These are phyloP conservation scores for Eumeta japonica DNA, from an alignment of 1,140 invertebrate species.

Conservation along the genomic window DNA sequence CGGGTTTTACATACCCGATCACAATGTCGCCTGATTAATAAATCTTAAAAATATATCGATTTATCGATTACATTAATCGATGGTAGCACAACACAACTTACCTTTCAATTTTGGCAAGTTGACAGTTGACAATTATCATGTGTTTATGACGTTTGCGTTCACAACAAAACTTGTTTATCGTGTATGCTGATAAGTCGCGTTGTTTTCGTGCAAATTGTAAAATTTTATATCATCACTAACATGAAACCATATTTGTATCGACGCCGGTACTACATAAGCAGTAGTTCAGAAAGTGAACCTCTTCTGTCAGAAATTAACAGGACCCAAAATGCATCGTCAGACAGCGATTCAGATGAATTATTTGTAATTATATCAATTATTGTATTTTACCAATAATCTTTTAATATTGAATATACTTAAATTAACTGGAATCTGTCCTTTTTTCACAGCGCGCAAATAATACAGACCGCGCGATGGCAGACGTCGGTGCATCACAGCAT, in stretches of 20 bases:
- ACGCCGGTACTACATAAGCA: conserved; percentile 9
- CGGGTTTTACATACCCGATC: too few species aligned
- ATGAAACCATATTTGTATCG: conserved; percentile 14
- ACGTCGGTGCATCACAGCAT: conserved; percentile 59
- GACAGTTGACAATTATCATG: too few species aligned
- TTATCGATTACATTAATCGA: too few species aligned
- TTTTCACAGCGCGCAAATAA: conserved; percentile 30
- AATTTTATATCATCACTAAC: too few species aligned
- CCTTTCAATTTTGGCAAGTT: too few species aligned
- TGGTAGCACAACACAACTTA: too few species aligned
- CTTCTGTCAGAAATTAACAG: conserved; percentile 10
- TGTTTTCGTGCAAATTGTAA: too few species aligned
- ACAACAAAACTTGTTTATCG: too few species aligned
- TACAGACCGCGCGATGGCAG: conserved; percentile 42
- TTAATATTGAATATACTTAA: conserved; percentile 3
- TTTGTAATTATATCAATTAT: conserved; percentile 3
- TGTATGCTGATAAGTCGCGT: too few species aligned
- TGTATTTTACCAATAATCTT: conserved; percentile 1
- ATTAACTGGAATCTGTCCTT: conserved; percentile 10
- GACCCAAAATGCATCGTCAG: conserved; percentile 13
- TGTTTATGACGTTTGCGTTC: too few species aligned
- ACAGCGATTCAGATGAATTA: not conserved
- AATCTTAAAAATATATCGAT: too few species aligned
- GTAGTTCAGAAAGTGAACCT: conserved; percentile 16
- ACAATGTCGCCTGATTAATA: too few species aligned